Conservation (phyloP, 2,113 vertebrate species). For the Corvus moneduloides region DNA sequence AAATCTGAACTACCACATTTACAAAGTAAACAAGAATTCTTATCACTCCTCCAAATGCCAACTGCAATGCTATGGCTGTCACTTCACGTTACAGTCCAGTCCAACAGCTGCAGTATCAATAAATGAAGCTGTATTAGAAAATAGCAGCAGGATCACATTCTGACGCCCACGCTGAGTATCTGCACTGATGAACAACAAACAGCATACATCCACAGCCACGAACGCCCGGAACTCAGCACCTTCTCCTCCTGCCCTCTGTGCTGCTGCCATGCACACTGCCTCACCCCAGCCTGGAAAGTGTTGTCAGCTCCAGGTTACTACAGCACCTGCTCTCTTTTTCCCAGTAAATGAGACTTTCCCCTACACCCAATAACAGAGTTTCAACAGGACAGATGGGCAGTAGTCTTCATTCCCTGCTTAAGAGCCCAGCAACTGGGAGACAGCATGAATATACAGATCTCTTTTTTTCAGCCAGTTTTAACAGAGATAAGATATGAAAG, state of each 20-base stretch:
- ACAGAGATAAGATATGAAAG: not conserved
- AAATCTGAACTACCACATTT: slow-evolving; percentile 3
- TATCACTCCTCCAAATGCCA: slow-evolving; percentile 34
- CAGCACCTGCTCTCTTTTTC: not conserved
- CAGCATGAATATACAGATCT: not conserved
- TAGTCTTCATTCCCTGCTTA: not conserved
- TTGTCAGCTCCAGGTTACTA: not conserved
- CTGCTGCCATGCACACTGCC: not conserved
- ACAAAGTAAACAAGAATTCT: slow-evolving; percentile 48
- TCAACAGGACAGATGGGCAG: not conserved
- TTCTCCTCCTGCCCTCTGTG: not conserved
- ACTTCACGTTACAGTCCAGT: not conserved
- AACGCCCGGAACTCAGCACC: not conserved
- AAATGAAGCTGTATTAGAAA: slow-evolving; percentile 30
- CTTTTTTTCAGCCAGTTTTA: not conserved
- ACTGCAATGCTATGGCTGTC: slow-evolving; percentile 29
- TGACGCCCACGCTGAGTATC: not conserved
- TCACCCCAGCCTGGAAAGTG: not conserved
- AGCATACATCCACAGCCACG: not conserved
- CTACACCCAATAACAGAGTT: not conserved
- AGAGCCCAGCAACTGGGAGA: not conserved
- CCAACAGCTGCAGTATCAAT: slow-evolving; percentile 18
- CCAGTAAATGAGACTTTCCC: not conserved
- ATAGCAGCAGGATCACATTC: not conserved
- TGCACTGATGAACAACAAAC: not conserved